Evolutionary conservation across 2,888 invertebrate genomes (phyloP).

Genomic region (Euzophera pinguis): DNA sequence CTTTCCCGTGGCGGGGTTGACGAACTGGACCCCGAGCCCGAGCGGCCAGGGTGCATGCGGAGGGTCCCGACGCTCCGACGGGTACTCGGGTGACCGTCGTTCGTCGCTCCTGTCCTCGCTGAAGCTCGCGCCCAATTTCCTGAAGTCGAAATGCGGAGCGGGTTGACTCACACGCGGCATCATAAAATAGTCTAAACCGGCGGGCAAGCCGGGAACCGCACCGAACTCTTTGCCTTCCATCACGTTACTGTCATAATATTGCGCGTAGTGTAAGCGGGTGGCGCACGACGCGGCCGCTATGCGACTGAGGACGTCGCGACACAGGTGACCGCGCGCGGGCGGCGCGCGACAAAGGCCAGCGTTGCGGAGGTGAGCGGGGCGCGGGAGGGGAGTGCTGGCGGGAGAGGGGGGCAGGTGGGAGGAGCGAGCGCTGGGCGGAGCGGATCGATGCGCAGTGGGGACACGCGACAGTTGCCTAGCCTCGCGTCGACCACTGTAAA

Average conservation of each 20-base stretch:
- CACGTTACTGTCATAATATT: slow-evolving; percentile 72
- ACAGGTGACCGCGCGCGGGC: slow-evolving; percentile 79
- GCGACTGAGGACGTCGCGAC: slow-evolving; percentile 79
- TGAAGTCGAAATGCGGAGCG: slow-evolving; percentile 93
- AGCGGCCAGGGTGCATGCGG: slow-evolving; percentile 86
- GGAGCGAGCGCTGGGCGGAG: slow-evolving; percentile 75
- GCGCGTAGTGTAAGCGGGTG: slow-evolving; percentile 66
- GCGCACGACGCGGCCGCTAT: slow-evolving; percentile 81
- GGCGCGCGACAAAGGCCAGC: slow-evolving; percentile 68
- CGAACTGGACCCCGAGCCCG: slow-evolving; percentile 91
- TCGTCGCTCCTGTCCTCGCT: slow-evolving; percentile 70
- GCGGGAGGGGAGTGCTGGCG: slow-evolving; percentile 21
- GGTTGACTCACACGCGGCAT: slow-evolving; percentile 85
- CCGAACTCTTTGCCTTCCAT: slow-evolving; percentile 76
- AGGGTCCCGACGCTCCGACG: slow-evolving; percentile 59
- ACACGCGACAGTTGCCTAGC: slow-evolving; percentile 69
- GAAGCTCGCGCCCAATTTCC: slow-evolving; percentile 85
- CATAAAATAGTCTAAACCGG: slow-evolving; percentile 76
- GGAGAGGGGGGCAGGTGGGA: slow-evolving; percentile 56
- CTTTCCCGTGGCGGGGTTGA: slow-evolving; percentile 95
- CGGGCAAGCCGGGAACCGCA: slow-evolving; percentile 70
- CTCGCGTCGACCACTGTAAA: slow-evolving; percentile 59
- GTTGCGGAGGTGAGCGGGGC: slow-evolving; percentile 51
- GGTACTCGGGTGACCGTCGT: slow-evolving; percentile 63
- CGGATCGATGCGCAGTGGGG: slow-evolving; percentile 77